Base-by-base conservation (phyloP, 2,797 vertebrate genomes). In the Liparis tanakae region DNA sequence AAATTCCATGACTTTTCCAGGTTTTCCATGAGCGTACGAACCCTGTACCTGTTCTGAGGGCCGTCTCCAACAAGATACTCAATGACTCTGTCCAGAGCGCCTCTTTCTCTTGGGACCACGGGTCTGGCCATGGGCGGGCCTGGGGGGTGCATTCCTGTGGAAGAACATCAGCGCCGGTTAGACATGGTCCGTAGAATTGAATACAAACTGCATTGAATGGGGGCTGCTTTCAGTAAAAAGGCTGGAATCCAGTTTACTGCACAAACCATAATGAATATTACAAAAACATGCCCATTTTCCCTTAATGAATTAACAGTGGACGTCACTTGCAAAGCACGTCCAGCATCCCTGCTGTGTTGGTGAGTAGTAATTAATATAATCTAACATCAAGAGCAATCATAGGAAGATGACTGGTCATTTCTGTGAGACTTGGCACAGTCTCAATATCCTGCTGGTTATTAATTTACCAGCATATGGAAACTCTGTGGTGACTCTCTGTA, bases 391-490 rank as follows among this genome's bases (percentile, higher is more conserved):
- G 95, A 96, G 95, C 93, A 95, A 99, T 98, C 95, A 98, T 96
- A 95, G 92, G 91, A 94, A 94, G 95, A 97, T 96, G 95, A 96
- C 95, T 96, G 96, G 97, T 96, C 96, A 98, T 97, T 97, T 96
- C 95, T 95, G 94, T 85, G 95, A 95, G 95, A 92, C 94, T 96
- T 99, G 98, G 98, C 97, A 99, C 96, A 96, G 95, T 94, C 95
- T 96, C 94, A 94, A 95, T 89, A 95, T 96, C 98, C 97, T 97
- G 97, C 97, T 98, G 97, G 90, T 97, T 97, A 98, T 98, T 98
- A 95, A 99, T 99, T 98, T 97, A 94, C 94, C 95, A 96, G 95
- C 98, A 99, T 99, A 99, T 98, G 98, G 97, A 94, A 96, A 92
- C 96, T 93, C 97, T 95, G 95, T 95, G 95, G 97, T 96, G 95